phyloP scores from a whole-genome alignment of 2,797 vertebrate species.

The Malurus splendens region DNA sequence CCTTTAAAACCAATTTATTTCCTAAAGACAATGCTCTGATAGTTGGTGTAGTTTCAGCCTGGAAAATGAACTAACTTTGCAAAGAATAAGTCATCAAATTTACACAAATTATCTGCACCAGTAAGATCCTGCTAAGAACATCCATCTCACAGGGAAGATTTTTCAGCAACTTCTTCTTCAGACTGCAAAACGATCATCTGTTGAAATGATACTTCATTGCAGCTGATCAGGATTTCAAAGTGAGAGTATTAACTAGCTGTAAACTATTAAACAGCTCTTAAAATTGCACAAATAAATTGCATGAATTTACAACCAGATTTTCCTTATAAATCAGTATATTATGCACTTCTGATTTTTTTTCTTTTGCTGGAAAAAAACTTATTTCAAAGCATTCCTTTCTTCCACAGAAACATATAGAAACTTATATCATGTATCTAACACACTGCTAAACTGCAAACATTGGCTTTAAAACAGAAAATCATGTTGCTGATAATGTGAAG shows the following conservation, averaged over 20 bases:
- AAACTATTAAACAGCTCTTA: neutral
- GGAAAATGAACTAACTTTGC: neutral
- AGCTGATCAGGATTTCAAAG: neutral
- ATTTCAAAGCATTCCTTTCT: neutral
- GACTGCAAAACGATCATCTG: neutral
- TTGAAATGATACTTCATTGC: neutral
- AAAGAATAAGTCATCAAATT: neutral
- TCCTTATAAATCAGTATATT: neutral
- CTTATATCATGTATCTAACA: neutral
- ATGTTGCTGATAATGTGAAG: neutral
- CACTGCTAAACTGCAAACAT: neutral
- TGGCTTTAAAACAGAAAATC: neutral
- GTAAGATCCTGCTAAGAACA: neutral
- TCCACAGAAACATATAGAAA: neutral
- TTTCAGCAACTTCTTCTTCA: neutral
- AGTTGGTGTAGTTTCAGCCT: neutral
- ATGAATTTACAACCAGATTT: neutral
- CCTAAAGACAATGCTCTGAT: neutral
- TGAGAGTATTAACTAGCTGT: neutral
- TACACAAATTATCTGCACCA: neutral
- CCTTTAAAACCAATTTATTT: neutral
- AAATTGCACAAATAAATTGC: neutral
- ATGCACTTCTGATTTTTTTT: neutral
- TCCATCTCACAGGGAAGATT: neutral
- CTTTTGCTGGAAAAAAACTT: neutral